phyloP scores from a whole-genome alignment of 2,113 vertebrate genomes.

The Xiphophorus couchianus region DNA sequence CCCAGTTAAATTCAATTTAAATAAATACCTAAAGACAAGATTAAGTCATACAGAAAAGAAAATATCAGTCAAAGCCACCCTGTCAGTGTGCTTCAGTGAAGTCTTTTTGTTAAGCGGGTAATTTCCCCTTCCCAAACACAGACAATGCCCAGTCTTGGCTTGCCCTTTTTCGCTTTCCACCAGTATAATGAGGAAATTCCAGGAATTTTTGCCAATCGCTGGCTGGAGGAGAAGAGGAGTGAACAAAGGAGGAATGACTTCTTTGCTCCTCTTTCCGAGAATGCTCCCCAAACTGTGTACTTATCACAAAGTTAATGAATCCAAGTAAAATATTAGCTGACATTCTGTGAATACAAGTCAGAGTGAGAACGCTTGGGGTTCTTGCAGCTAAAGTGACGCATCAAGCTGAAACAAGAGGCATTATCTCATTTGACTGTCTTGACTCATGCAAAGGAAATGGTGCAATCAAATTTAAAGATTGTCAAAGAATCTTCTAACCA shows the following conservation, averaged over 20 bases:
- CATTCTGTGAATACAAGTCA: not conserved
- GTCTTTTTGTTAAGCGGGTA: slow-evolving; percentile 13
- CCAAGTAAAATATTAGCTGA: not conserved
- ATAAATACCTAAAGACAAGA: slow-evolving; percentile 11
- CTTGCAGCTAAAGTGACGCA: slow-evolving; percentile 7
- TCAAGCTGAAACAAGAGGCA: slow-evolving; percentile 14
- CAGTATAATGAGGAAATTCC: slow-evolving; percentile 70
- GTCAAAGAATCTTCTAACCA: not conserved
- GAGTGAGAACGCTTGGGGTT: not conserved
- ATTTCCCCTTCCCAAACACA: slow-evolving; percentile 5
- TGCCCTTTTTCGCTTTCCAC: slow-evolving; percentile 40
- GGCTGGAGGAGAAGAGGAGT: slow-evolving; percentile 18
- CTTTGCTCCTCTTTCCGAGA: not conserved
- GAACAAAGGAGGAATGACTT: not conserved
- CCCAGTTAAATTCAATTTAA: not conserved
- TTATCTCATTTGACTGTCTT: slow-evolving; percentile 21
- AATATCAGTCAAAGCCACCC: not conserved
- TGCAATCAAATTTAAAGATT: slow-evolving; percentile 27
- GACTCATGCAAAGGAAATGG: slow-evolving; percentile 23
- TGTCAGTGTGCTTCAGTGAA: slow-evolving; percentile 1
- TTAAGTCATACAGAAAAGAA: not conserved
- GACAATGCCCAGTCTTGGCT: slow-evolving; percentile 40
- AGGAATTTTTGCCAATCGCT: slow-evolving; percentile 64
- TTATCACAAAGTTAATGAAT: not conserved
- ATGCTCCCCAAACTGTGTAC: not conserved